Percentiles rank a stretch among this genome's conserved stretches.
Conservation (phyloP, 92 coral and sea anemone species). For the Epizoanthus scotinus region DNA sequence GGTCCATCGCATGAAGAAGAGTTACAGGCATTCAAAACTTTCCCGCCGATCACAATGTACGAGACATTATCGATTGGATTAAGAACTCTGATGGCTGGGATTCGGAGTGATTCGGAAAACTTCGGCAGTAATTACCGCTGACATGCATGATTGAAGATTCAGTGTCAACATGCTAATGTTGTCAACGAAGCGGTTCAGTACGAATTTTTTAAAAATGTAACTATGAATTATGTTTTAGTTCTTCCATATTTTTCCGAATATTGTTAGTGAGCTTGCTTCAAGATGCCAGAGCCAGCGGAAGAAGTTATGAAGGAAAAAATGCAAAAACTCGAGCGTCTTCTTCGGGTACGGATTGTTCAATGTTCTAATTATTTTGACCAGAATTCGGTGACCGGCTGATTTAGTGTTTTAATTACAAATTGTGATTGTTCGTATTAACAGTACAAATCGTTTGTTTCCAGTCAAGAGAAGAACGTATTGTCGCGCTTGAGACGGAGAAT, state of each 20-base stretch:
- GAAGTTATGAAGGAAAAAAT: conserved; percentile 82
- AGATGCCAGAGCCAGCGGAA: conserved; percentile 87
- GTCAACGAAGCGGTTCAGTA: conserved; percentile 51
- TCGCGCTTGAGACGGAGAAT: conserved; percentile 96
- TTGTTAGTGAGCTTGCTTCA: background rate
- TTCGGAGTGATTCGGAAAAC: too few species aligned
- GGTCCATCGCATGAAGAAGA: too few species aligned
- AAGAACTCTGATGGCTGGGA: background rate
- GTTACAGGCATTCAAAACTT: background rate
- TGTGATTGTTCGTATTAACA: conserved; percentile 7
- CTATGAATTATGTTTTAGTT: background rate
- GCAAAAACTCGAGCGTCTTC: conserved; percentile 89
- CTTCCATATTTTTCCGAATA: background rate
- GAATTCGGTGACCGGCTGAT: background rate
- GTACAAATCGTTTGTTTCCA: conserved; percentile 30
- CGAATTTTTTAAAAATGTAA: background rate
- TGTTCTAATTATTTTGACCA: background rate
- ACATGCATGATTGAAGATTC: conserved; percentile 48
- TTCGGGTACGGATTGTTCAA: conserved; percentile 63
- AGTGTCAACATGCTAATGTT: conserved; percentile 73
- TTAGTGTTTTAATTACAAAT: too few species aligned
- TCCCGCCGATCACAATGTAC: conserved; percentile 6
- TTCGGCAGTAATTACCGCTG: conserved; percentile 58
- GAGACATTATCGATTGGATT: conserved; percentile 22
- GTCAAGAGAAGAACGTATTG: conserved; percentile 99